phyloP scores from a whole-genome alignment of 2,797 vertebrate genomes.

The Pseudomugil gertrudae region DNA sequence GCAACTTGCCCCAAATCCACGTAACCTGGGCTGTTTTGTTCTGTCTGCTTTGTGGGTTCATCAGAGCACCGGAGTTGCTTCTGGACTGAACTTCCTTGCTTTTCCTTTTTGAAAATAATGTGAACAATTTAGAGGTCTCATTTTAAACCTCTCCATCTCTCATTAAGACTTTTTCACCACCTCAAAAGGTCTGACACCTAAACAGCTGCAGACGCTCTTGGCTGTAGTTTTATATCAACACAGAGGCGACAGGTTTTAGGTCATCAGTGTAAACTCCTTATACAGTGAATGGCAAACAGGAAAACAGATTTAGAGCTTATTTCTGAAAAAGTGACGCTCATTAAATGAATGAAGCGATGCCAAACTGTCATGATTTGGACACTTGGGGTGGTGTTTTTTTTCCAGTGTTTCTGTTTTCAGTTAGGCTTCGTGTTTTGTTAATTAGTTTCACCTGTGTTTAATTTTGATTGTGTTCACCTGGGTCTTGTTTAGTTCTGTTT shows the following conservation, averaged over 20 bases:
- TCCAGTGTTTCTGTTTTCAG: no score
- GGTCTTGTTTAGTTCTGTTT: no score
- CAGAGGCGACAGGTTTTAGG: neutral
- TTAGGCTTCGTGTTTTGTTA: no score
- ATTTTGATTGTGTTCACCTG: no score
- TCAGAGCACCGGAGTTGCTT: constrained; percentile 28
- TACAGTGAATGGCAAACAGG: no score
- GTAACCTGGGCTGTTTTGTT: constrained; percentile 10
- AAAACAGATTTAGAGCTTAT: no score
- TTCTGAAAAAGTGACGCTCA: neutral
- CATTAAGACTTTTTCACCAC: constrained; percentile 48
- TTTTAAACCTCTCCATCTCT: constrained; percentile 43
- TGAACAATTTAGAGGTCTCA: constrained; percentile 21
- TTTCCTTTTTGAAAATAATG: constrained; percentile 55
- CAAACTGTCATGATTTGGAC: no score
- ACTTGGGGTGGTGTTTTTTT: no score
- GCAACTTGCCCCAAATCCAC: neutral
- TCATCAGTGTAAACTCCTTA: no score
- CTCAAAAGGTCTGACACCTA: constrained; percentile 54
- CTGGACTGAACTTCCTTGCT: constrained; percentile 18
- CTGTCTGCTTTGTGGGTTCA: constrained; percentile 35
- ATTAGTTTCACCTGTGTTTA: no score
- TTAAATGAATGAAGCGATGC: no score
- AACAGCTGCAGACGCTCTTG: constrained; percentile 16
- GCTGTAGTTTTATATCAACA: neutral